Conservation (phyloP, 2,797 vertebrate species). For the Rhynchotus rufescens region DNA sequence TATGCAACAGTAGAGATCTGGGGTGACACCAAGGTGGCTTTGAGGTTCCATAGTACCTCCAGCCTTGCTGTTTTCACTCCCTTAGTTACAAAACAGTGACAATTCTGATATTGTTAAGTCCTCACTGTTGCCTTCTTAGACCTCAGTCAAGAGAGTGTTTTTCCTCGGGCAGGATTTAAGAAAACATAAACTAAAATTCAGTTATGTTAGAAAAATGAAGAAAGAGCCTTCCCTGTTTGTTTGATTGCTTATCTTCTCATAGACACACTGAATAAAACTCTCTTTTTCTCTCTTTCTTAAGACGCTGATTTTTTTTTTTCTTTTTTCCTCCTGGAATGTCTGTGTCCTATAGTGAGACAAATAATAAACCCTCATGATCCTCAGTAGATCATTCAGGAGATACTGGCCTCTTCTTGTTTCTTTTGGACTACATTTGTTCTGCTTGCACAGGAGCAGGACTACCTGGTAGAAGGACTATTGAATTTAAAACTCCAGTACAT, state of each 20-base stretch:
- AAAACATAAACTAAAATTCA: not conserved
- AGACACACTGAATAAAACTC: not conserved
- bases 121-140: not conserved
- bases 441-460: not conserved
- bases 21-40: not conserved
- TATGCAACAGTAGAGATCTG: not conserved
- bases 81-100: not conserved
- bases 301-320: not conserved
- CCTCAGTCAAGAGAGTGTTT: not conserved
- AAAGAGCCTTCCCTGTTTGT: not conserved
- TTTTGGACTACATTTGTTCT: not conserved
- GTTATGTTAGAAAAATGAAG: not conserved
- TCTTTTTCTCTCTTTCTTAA: not conserved
- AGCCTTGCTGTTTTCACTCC: not conserved
- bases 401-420: not conserved
- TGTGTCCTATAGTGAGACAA: not conserved
- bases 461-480: not conserved
- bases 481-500: not conserved
- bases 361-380: not conserved
- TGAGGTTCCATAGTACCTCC: not conserved
- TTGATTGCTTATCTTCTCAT: not conserved
- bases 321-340: not conserved
- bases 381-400: not conserved
- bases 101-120: not conserved
- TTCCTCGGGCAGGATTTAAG: not conserved